Evolutionary conservation across 1,140 invertebrate species (phyloP).

Genomic region (Muscidifurax raptorellus): DNA sequence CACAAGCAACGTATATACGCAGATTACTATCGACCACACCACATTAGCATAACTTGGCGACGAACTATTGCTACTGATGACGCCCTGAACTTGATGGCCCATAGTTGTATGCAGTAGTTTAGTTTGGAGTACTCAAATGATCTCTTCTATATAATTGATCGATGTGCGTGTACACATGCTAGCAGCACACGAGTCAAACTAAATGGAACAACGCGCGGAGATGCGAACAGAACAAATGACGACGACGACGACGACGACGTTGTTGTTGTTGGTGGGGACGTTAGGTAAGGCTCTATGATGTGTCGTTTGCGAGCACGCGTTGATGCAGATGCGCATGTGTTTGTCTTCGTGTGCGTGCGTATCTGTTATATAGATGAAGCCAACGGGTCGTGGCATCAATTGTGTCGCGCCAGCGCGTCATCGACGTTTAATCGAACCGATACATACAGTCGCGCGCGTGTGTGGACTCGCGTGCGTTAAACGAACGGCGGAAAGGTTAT

Average conservation of each 20-base stretch:
- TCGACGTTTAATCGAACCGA: slow-evolving; percentile 32
- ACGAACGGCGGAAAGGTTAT: background rate
- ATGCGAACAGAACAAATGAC: background rate
- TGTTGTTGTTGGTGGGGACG: background rate
- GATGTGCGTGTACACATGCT: background rate
- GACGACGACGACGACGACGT: background rate
- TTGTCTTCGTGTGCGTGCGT: background rate
- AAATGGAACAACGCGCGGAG: background rate
- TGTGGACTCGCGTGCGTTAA: background rate
- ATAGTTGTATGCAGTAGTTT: no score
- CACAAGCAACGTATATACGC: background rate
- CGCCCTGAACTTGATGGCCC: background rate
- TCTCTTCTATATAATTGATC: background rate
- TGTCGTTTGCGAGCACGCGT: slow-evolving; percentile 2
- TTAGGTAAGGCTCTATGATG: slow-evolving; percentile 4
- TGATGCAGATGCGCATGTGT: slow-evolving; percentile 5
- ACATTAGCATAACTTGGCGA: background rate
- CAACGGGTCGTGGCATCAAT: slow-evolving; percentile 5
- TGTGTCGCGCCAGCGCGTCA: slow-evolving; percentile 21
- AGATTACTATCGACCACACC: background rate
- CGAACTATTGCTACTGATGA: background rate
- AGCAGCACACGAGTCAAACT: background rate
- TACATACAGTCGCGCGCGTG: background rate
- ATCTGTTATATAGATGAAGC: background rate
- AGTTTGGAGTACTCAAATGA: background rate